Evolutionary conservation across 2,888 invertebrate species (phyloP).

Genomic region (Antheraea assamensis): DNA sequence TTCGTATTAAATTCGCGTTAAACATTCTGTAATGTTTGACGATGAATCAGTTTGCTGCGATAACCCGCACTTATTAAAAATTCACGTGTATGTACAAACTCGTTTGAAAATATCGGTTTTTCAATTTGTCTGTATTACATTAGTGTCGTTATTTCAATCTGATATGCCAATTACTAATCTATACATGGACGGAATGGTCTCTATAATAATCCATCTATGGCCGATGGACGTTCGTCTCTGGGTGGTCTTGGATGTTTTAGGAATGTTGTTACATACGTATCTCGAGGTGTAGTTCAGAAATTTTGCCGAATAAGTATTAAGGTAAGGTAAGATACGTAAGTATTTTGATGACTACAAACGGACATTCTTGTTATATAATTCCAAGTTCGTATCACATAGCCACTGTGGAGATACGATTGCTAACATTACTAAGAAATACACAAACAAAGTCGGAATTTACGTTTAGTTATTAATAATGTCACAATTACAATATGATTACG

Average conservation of each 20-base stretch:
- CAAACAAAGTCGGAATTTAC: neutral
- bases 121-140: neutral
- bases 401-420: neutral
- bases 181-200: neutral
- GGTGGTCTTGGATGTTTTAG: neutral
- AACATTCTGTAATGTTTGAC: no score
- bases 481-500: constrained; percentile 18
- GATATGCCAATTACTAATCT: neutral
- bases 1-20: no score
- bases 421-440: neutral
- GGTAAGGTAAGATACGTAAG: neutral
- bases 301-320: neutral
- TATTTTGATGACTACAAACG: neutral
- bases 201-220: neutral
- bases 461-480: neutral
- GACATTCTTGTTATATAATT: neutral
- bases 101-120: neutral
- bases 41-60: neutral
- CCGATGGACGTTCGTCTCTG: neutral
- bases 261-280: neutral
- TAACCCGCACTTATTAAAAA: neutral
- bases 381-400: neutral
- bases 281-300: neutral
- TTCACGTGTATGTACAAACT: neutral
- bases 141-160: neutral